A percentile compares a stretch with the other conserved stretches of the same genome.
phyloP scores from a whole-genome alignment of 2,888 invertebrate genomes.

The Strigamia transsilvanica region DNA sequence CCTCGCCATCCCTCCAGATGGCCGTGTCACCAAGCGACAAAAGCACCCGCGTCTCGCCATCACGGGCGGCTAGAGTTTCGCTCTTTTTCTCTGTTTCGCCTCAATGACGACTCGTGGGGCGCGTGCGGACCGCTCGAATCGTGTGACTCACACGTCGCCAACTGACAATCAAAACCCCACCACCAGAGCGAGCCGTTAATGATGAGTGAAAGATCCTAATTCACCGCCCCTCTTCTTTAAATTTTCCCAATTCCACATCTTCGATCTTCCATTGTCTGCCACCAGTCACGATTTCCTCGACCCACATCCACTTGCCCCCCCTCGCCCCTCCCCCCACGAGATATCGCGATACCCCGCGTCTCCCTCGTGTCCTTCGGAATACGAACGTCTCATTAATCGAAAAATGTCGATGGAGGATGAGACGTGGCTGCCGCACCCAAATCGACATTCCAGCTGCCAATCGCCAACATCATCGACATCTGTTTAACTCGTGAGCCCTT shows the following conservation, averaged over 20 bases:
- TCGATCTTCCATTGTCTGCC: not conserved
- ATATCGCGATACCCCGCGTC: conserved; percentile 5
- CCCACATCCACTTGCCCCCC: not conserved
- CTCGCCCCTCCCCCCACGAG: not conserved
- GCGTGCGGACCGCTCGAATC: conserved; percentile 15
- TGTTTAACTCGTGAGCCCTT: conserved; percentile 9
- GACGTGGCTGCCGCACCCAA: conserved; percentile 32
- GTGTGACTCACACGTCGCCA: conserved; percentile 38
- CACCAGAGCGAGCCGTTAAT: not conserved
- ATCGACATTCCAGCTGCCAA: conserved; percentile 21
- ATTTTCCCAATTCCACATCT: conserved; percentile 6
- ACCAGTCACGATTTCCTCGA: not conserved
- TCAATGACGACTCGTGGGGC: conserved; percentile 42
- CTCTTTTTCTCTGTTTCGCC: conserved; percentile 38
- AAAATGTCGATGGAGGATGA: conserved; percentile 36
- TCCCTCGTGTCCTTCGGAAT: conserved; percentile 35
- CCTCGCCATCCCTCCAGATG: conserved; percentile 10
- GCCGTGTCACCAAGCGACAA: not conserved
- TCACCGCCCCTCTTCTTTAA: not conserved
- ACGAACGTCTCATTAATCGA: conserved; percentile 41
- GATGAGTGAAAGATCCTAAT: not conserved
- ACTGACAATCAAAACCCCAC: conserved; percentile 38
- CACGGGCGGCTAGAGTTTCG: conserved; percentile 31
- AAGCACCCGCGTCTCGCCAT: conserved; percentile 35
- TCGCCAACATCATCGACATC: conserved; percentile 41